Conservation (phyloP, 1,140 invertebrate species). For the Solenopsis fugax region DNA sequence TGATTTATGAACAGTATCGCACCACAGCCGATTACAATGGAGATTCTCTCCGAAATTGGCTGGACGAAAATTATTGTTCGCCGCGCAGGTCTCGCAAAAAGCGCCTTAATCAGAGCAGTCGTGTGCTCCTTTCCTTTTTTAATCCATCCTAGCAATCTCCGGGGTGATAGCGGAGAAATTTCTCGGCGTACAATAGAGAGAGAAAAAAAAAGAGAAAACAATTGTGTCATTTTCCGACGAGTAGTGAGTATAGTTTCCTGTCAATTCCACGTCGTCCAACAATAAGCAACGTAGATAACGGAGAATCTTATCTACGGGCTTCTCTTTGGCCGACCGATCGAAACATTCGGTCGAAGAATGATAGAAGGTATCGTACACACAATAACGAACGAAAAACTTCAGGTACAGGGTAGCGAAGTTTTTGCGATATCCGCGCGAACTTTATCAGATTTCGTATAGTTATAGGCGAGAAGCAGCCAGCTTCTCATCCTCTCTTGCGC, state of each 20-base stretch:
- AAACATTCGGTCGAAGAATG: slow-evolving; percentile 63
- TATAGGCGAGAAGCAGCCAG: slow-evolving; percentile 57
- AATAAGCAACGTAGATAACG: slow-evolving; percentile 72
- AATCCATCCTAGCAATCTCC: neutral
- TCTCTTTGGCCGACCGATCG: slow-evolving; percentile 43
- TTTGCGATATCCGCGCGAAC: slow-evolving; percentile 73
- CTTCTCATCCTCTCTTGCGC: slow-evolving; percentile 62
- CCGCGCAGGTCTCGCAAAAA: slow-evolving; percentile 32
- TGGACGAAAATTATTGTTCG: slow-evolving; percentile 63
- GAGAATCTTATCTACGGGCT: slow-evolving; percentile 41
- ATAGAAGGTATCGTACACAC: slow-evolving; percentile 68
- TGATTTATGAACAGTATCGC: slow-evolving; percentile 66
- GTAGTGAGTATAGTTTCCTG: slow-evolving; percentile 34
- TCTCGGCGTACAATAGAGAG: neutral
- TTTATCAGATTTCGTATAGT: slow-evolving; percentile 73
- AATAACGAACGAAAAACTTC: slow-evolving; percentile 58
- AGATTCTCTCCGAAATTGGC: slow-evolving; percentile 51
- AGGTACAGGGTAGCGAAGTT: slow-evolving; percentile 54
- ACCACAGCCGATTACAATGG: slow-evolving; percentile 48
- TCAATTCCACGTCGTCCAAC: slow-evolving; percentile 60
- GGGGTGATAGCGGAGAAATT: slow-evolving; percentile 13
- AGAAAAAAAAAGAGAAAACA: slow-evolving; percentile 44
- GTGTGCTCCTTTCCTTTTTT: neutral
- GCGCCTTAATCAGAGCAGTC: slow-evolving; percentile 54
- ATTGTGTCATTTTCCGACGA: slow-evolving; percentile 51